Base-by-base conservation (phyloP, 1,140 invertebrate genomes). In the Fopius arisanus region DNA sequence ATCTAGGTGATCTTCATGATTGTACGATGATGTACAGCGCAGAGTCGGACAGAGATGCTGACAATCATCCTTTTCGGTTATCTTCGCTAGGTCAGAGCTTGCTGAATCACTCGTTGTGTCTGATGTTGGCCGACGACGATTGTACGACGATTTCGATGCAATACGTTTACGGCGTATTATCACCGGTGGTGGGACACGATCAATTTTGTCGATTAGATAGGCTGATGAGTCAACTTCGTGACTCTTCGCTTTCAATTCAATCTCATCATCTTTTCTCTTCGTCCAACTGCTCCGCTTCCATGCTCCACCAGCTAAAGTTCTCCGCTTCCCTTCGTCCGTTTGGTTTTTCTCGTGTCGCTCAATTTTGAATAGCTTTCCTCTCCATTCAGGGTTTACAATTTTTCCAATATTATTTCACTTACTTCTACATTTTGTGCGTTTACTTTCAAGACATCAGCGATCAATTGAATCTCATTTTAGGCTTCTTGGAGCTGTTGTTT, bases 81-180 rank as follows among this genome's bases (percentile, higher is more conserved):
- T 66, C 21, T 33, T 23, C 0, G 14, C 29, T 3, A 73, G 19
- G n/a, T 73, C 72, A 29, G 72, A 73, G n/a, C 66, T 33, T 10
- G 72, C 31, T 28, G 66, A 73, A 33, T 68, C 66, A 63, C 66
- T 73, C 9, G 71, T 73, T 5, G 66, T 68, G 21, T 73, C 65
- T 40, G 73, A 70, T 66, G 51, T 26, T 51, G 67, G 73, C 6
- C 41, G 43, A 29, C 41, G 14, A 26, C 41, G n/a, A 16, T 51
- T 28, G 6, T n/a, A 29, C 3, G 29, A 62, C 10, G 40, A n/a
- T 59, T 23, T 37, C 16, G 67, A 23, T 12, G 14, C 19, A 9
- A 75, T 75, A n/a, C 67, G 68, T 23, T 78, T 78, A 3, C 77
- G 63, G 16, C 77, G 43, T 28, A 78, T 78, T 0, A 78, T 72